A percentile compares a stretch with the other conserved stretches of the same genome.
These are phyloP conservation scores for Malachius bipustulatus DNA, from an alignment of 2,888 invertebrate genomes.

Conservation along the genomic window DNA sequence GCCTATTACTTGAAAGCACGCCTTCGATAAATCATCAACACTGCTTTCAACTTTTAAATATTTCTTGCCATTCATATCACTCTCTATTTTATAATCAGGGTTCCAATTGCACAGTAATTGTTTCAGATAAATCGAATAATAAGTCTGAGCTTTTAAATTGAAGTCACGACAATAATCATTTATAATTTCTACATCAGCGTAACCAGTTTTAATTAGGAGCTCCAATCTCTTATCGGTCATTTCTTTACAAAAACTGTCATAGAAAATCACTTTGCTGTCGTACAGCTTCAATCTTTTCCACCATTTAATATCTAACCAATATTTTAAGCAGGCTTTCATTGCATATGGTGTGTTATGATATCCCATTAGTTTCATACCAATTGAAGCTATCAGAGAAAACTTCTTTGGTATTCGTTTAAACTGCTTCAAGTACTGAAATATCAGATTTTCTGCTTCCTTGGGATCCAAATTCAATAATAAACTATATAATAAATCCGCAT, in stretches of 20 bases:
- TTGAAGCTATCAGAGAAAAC: conserved; percentile 21
- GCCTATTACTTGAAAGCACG: too few species aligned
- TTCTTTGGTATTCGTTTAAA: conserved; percentile 26
- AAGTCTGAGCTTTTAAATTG: conserved; percentile 28
- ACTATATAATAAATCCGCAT: conserved; percentile 31
- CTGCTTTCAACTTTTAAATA: too few species aligned
- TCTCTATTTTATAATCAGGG: conserved; percentile 30
- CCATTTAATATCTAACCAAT: conserved; percentile 25
- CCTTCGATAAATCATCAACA: too few species aligned
- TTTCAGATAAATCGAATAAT: conserved; percentile 32
- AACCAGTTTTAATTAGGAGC: conserved; percentile 19
- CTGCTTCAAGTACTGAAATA: conserved; percentile 19
- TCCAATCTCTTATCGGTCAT: conserved; percentile 20
- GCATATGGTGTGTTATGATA: conserved; percentile 16
- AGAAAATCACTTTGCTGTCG: conserved; percentile 16
- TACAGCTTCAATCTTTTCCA: conserved; percentile 23
- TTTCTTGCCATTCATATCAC: conserved; percentile 23
- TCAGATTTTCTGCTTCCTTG: conserved; percentile 15
- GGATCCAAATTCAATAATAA: conserved; percentile 28
- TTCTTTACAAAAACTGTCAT: conserved; percentile 25
- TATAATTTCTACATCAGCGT: conserved; percentile 27
- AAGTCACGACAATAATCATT: conserved; percentile 38
- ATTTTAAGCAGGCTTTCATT: conserved; percentile 16
- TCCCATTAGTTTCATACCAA: conserved; percentile 22
- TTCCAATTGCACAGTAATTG: conserved; percentile 36